Conservation (phyloP, 2,888 invertebrate genomes). For the Autographa pulchrina region DNA sequence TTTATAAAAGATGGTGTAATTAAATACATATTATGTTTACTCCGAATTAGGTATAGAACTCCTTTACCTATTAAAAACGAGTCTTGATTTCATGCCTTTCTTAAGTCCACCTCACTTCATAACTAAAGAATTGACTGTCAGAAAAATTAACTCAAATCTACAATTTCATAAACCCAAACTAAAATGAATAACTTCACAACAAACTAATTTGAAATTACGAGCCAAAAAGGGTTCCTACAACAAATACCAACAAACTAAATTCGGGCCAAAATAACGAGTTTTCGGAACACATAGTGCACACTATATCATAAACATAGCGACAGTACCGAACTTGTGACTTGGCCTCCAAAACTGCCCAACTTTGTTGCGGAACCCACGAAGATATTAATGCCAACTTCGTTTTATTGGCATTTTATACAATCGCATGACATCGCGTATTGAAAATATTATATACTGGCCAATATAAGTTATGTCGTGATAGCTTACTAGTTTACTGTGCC, state of each 20-base stretch:
- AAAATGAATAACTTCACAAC: background rate
- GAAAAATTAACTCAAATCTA: background rate
- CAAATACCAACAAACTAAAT: slow-evolving; percentile 6
- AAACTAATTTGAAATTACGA: background rate
- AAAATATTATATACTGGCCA: slow-evolving; percentile 3
- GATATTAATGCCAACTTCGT: slow-evolving; percentile 52
- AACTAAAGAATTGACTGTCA: background rate
- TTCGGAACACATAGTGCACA: slow-evolving; percentile 31
- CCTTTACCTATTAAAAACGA: too few species aligned
- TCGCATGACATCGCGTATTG: slow-evolving; percentile 30
- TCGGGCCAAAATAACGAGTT: slow-evolving; percentile 17
- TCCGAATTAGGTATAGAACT: too few species aligned
- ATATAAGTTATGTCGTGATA: slow-evolving; percentile 6
- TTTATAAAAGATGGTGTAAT: background rate
- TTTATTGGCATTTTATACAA: slow-evolving; percentile 51
- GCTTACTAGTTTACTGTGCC: background rate
- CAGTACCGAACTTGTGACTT: slow-evolving; percentile 39
- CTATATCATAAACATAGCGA: slow-evolving; percentile 49
- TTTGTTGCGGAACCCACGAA: slow-evolving; percentile 28
- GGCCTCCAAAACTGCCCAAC: slow-evolving; percentile 37
- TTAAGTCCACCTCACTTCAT: background rate
- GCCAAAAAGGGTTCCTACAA: slow-evolving; percentile 6
- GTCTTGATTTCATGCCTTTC: too few species aligned
- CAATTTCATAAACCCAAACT: background rate
- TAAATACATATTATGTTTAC: background rate